phyloP scores from a whole-genome alignment of 2,888 invertebrate species.

The Trachelus stipa region DNA sequence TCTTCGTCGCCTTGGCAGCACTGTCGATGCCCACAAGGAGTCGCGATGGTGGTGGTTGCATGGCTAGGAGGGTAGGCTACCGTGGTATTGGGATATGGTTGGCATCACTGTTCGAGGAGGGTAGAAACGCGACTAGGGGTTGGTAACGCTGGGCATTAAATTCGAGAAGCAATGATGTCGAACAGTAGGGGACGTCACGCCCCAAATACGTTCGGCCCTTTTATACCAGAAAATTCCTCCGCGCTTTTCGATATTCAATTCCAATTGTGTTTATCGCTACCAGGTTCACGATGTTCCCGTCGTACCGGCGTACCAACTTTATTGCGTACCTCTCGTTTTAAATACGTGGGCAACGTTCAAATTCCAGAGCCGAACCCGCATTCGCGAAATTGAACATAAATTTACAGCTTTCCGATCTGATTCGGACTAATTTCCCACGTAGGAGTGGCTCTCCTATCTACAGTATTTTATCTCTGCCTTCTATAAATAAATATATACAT shows the following conservation, averaged over 20 bases:
- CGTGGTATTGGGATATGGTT: too few species aligned
- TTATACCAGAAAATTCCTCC: constrained; percentile 25
- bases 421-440: constrained; percentile 3
- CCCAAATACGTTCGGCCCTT: constrained; percentile 2
- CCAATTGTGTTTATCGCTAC: constrained; percentile 36
- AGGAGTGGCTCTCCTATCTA: too few species aligned
- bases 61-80: too few species aligned
- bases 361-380: constrained; percentile 41
- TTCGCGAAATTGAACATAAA: constrained; percentile 54
- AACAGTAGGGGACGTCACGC: not conserved
- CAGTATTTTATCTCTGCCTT: too few species aligned
- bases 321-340: constrained; percentile 46
- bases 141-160: too few species aligned
- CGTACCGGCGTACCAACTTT: constrained; percentile 38
- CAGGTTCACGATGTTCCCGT: constrained; percentile 31
- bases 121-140: too few species aligned
- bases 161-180: constrained; percentile 3
- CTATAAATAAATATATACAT: too few species aligned
- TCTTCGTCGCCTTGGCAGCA: too few species aligned
- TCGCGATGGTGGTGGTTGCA: too few species aligned
- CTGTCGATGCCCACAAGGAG: too few species aligned
- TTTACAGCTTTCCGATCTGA: constrained; percentile 30
- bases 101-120: too few species aligned
- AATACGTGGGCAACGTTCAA: constrained; percentile 46
- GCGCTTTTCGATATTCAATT: constrained; percentile 43